These are phyloP conservation scores for Allobates femoralis DNA, from an alignment of 2,797 vertebrate genomes.

Conservation along the genomic window DNA sequence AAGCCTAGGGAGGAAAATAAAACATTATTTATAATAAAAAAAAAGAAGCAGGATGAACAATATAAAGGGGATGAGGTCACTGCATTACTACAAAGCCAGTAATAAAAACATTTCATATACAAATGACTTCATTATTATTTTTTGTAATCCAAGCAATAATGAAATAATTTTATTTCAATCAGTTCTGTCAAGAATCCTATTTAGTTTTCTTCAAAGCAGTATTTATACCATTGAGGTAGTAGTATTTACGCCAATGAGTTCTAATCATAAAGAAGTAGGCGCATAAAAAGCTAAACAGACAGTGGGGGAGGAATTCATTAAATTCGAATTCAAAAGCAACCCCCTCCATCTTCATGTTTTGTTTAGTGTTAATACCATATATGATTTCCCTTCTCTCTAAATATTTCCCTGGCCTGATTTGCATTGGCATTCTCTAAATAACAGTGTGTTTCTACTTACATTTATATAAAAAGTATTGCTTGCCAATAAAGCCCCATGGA, in stretches of 20 bases:
- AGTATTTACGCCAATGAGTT: constrained; percentile 18
- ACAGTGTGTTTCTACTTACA: constrained; percentile 11
- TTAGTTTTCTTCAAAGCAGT: background rate
- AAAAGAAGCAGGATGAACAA: constrained; percentile 10
- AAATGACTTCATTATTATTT: background rate
- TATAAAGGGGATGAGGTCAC: background rate
- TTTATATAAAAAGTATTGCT: constrained; percentile 24
- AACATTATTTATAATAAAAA: background rate
- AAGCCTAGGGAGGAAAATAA: constrained; percentile 7
- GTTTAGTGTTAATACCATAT: constrained; percentile 23
- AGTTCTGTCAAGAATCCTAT: background rate
- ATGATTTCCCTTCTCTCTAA: constrained; percentile 24
- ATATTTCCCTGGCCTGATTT: constrained; percentile 36
- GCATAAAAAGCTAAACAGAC: constrained; percentile 24
- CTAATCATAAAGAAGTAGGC: constrained; percentile 20
- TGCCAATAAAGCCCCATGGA: constrained; percentile 28
- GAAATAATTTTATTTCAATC: background rate
- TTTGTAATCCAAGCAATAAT: constrained; percentile 21
- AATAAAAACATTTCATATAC: constrained; percentile 15
- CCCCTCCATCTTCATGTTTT: constrained; percentile 25
- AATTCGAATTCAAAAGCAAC: background rate
- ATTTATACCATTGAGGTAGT: constrained; percentile 23
- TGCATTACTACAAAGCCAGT: background rate
- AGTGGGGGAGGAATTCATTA: constrained; percentile 26
- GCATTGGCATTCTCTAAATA: constrained; percentile 18